Conservation (phyloP, 2,888 invertebrate genomes). For the Plusia festucae region DNA sequence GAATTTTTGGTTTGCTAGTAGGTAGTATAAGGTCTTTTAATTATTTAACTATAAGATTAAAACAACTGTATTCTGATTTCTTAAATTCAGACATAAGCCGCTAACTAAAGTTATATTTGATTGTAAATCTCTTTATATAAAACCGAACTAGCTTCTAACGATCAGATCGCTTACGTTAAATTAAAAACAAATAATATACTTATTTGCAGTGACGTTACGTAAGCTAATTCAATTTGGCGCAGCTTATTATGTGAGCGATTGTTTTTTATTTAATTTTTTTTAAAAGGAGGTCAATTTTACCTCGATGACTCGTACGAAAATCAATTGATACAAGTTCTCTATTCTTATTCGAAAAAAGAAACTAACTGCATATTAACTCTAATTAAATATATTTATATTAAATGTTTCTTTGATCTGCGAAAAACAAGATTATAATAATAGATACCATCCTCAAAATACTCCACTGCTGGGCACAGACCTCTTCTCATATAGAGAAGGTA, state of each 20-base stretch:
- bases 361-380: neutral
- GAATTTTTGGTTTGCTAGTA: no score
- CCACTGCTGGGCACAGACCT: no score
- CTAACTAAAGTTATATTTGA: no score
- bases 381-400: no score
- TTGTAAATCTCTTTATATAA: neutral
- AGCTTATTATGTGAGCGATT: constrained; percentile 59
- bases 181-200: constrained; percentile 38
- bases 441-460: no score
- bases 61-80: no score
- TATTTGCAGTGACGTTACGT: constrained; percentile 49
- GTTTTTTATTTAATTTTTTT: constrained; percentile 24
- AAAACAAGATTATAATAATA: no score
- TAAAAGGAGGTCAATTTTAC: constrained; percentile 49
- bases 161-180: constrained; percentile 20
- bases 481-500: no score
- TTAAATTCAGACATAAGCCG: no score
- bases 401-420: no score
- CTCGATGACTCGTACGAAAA: constrained; percentile 16
- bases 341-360: neutral
- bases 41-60: no score
- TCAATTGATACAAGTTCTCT: constrained; percentile 25
- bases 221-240: constrained; percentile 47
- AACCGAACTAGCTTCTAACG: neutral
- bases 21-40: no score